Conservation (phyloP, 2,888 invertebrate species). For the Prostheceraeus crozeri region DNA sequence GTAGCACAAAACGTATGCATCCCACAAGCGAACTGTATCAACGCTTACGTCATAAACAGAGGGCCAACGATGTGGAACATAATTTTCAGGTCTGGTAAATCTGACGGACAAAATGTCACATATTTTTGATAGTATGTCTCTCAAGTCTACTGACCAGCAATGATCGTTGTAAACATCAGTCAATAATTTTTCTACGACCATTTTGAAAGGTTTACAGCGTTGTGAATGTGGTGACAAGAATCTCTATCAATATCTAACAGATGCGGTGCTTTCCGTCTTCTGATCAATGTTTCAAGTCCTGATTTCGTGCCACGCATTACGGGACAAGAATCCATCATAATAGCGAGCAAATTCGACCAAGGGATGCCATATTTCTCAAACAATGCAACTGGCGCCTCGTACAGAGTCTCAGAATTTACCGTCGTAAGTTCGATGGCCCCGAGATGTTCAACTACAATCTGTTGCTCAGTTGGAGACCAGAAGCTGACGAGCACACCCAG, state of each 20-base stretch:
- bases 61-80: conserved; percentile 39
- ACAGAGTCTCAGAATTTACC: conserved; percentile 7
- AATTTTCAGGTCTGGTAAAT: conserved; percentile 30
- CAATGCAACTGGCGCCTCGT: neutral
- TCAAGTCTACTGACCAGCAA: conserved; percentile 36
- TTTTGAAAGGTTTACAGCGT: conserved; percentile 34
- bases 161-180: conserved; percentile 39
- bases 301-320: conserved; percentile 32
- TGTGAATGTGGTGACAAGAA: conserved; percentile 40
- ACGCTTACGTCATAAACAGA: conserved; percentile 37
- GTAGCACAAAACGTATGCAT: conserved; percentile 30
- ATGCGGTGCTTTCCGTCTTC: conserved; percentile 28
- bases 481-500: conserved; percentile 9
- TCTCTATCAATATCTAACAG: conserved; percentile 41
- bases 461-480: neutral
- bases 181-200: conserved; percentile 27
- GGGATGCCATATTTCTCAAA: conserved; percentile 30
- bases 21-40: neutral
- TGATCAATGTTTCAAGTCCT: conserved; percentile 24
- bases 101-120: conserved; percentile 32
- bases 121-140: conserved; percentile 33
- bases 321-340: conserved; percentile 34
- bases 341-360: conserved; percentile 24
- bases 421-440: conserved; percentile 19
- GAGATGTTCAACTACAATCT: conserved; percentile 14